phyloP scores from a whole-genome alignment of 64 coral and sea anemone genomes.

The Astreopora myriophthalma region DNA sequence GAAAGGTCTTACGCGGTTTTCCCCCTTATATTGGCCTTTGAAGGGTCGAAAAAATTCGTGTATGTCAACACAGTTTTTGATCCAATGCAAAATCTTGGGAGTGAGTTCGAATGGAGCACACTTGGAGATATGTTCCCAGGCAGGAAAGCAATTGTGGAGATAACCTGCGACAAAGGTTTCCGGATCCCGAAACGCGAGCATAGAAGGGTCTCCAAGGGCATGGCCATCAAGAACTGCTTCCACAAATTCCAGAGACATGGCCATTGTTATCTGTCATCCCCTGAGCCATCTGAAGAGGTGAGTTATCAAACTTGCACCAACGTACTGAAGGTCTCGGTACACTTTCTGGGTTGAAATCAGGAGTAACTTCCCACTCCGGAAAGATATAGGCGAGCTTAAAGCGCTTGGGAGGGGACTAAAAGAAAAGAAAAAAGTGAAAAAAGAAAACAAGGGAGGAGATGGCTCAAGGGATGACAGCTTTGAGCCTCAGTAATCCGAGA shows the following conservation, averaged over 20 bases:
- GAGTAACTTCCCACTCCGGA: not conserved
- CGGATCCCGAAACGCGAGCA: not conserved
- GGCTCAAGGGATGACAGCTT: not conserved
- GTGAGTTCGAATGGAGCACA: not conserved
- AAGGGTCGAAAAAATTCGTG: constrained; percentile 8
- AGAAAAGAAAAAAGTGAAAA: not conserved
- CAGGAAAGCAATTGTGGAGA: not conserved
- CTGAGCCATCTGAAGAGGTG: not conserved
- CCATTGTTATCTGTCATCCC: not conserved
- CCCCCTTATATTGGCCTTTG: constrained; percentile 12
- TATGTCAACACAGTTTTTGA: not conserved
- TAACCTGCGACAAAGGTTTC: constrained; percentile 19
- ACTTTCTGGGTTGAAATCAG: not conserved
- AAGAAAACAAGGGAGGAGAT: not conserved
- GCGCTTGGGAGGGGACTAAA: not conserved
- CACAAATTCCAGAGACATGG: not conserved
- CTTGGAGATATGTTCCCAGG: not conserved
- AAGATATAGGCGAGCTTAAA: not conserved
- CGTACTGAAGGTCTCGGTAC: not conserved
- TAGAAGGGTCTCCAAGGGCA: not conserved
- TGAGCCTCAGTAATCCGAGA: constrained; percentile 8
- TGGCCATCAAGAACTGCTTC: not conserved
- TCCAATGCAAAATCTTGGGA: not conserved
- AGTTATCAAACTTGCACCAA: not conserved
- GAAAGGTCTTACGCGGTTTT: not conserved